Conservation (phyloP, 2,113 vertebrate species). For the Percopsis transmontana region DNA sequence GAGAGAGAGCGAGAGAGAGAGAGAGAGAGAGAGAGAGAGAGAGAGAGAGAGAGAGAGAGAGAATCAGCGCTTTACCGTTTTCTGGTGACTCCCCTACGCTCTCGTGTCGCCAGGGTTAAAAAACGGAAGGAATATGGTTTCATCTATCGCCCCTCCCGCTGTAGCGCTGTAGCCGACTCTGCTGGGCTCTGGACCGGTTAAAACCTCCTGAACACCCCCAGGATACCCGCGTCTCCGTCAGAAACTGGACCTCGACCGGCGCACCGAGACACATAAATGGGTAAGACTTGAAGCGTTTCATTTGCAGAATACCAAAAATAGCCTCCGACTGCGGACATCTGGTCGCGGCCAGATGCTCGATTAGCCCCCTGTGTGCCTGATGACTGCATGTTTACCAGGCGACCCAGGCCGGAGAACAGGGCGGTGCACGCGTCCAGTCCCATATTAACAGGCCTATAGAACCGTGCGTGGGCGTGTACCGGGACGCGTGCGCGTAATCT, state of each 20-base stretch:
- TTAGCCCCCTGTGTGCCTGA: constrained; percentile 18
- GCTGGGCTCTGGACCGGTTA: constrained; percentile 46
- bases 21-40: constrained; percentile 17
- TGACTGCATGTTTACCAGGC: constrained; percentile 19
- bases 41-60: constrained; percentile 10
- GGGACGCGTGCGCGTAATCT: background rate
- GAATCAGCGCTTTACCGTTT: constrained; percentile 45
- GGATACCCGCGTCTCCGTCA: constrained; percentile 9
- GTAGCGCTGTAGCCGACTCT: constrained; percentile 59
- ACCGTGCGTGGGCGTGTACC: background rate
- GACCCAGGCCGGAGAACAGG: background rate
- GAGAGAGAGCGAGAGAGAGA: constrained; percentile 27
- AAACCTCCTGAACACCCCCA: constrained; percentile 31
- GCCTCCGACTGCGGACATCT: constrained; percentile 50
- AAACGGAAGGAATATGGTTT: constrained; percentile 75
- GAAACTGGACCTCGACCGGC: constrained; percentile 32
- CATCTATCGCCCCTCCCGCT: constrained; percentile 67
- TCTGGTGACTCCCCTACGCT: constrained; percentile 50
- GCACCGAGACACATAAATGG: constrained; percentile 72
- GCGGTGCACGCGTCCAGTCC: background rate
- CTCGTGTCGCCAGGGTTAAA: constrained; percentile 47
- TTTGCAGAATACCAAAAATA: constrained; percentile 34
- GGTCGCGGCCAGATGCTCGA: constrained; percentile 60
- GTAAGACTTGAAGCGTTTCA: constrained; percentile 45
- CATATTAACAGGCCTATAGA: background rate